phyloP scores from a whole-genome alignment of 2,888 invertebrate genomes.

The Leucophenga maculata region DNA sequence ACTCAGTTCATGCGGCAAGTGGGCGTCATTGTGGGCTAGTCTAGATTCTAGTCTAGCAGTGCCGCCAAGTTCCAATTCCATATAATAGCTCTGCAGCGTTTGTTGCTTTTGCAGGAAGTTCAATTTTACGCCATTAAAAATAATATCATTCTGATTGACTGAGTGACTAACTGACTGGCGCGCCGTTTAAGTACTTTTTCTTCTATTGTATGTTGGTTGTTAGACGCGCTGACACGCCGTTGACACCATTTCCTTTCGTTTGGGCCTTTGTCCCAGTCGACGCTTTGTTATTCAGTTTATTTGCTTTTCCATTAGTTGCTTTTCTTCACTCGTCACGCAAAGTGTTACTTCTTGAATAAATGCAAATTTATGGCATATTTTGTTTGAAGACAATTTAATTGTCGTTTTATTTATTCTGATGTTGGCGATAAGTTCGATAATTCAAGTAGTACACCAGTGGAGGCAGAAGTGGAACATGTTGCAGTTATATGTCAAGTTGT shows the following conservation, averaged over 20 bases:
- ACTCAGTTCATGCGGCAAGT: constrained; percentile 20
- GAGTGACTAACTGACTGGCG: constrained; percentile 41
- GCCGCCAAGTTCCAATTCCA: too few relatives aligned
- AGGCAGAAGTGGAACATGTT: too few relatives aligned
- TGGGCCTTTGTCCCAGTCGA: too few relatives aligned
- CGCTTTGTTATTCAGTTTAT: constrained; percentile 20
- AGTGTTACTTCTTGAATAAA: constrained; percentile 41
- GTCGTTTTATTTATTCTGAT: background rate
- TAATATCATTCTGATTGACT: constrained; percentile 65
- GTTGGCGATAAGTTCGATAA: too few relatives aligned
- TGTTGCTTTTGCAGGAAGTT: constrained; percentile 28
- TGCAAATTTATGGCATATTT: constrained; percentile 1
- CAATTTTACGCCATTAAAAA: constrained; percentile 61
- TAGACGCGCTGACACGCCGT: constrained; percentile 42
- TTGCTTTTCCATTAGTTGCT: constrained; percentile 3
- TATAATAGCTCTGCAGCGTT: background rate
- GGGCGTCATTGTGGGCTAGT: constrained; percentile 30
- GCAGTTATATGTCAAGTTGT: too few relatives aligned
- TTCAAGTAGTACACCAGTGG: too few relatives aligned
- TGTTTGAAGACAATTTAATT: constrained; percentile 14
- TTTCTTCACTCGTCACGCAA: constrained; percentile 58
- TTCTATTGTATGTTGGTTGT: constrained; percentile 19
- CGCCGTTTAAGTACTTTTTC: constrained; percentile 63
- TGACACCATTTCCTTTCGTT: constrained; percentile 55
- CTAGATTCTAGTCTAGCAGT: constrained; percentile 32